Base-by-base conservation (phyloP, 2,113 vertebrate genomes). In the Craseonycteris thonglongyai region DNA sequence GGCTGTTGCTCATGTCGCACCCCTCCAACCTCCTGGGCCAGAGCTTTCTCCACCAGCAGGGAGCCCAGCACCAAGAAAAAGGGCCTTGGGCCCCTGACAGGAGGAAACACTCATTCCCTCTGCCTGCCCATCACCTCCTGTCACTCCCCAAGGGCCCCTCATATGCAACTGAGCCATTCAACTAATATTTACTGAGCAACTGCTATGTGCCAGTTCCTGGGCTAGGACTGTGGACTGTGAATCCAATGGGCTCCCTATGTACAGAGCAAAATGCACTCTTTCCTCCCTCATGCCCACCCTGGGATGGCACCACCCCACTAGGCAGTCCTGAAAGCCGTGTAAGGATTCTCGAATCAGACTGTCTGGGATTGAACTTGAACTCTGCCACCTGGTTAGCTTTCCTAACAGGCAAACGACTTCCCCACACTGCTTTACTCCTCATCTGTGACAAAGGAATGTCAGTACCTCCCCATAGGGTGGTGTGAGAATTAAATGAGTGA, bases 1-100 rank as follows among this genome's bases (percentile, higher is more conserved):
- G 87, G 74, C 72, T 40, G 28, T 58, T 21, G 86, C 76, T 91
- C 88, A 94, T 83, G 87, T 93, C 75, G 93, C n/a, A 84, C 85
- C 72, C 86, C 94, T 75, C 86, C 72, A 81, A 66, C 56, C 58
- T 87, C 61, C 3, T 12, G 22, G 72, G 68, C 54, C 47, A n/a
- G 14, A 72, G 49, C 18, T n/a, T 28, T 85, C 54, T 42, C 24
- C 1, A 47, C 49, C 28, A 12, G 42, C 49, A 38, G 13, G 26
- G 83, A 82, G 69, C 47, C 68, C 65, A 21, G 42, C 69, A 74
- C 28, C 26, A 42, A 42, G 1, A 83, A n/a, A 38, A 84, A 72
- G 59, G 40, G 49, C 63, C 30, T 81, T 54, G 66, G 69, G 76
- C 13, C 68, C 21, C 13, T 10, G 3, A 56, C 11, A 0, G 28